Evolutionary conservation across 2,797 vertebrate species (phyloP).

Genomic region (Distichodus sexfasciatus): DNA sequence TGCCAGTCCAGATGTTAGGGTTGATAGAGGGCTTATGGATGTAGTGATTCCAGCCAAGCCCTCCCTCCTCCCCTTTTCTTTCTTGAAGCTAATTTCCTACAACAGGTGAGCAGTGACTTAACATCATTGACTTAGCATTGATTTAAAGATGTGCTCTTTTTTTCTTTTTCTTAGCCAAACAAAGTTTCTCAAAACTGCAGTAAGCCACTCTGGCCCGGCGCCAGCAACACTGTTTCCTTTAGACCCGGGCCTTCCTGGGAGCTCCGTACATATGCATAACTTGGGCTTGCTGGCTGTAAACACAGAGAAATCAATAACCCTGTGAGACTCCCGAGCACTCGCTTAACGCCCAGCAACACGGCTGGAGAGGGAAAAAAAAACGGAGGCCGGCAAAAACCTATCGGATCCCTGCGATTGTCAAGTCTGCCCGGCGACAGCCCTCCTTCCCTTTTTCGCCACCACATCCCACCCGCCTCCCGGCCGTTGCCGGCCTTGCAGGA

Average conservation of each 20-base stretch:
- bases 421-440: constrained; percentile 76
- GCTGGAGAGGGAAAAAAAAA: constrained; percentile 54
- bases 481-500: constrained; percentile 57
- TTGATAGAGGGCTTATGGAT: not conserved
- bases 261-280: constrained; percentile 59
- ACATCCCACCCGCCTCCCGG: constrained; percentile 11
- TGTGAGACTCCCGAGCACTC: constrained; percentile 63
- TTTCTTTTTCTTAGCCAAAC: constrained; percentile 23
- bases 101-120: constrained; percentile 4
- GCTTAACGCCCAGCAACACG: constrained; percentile 65
- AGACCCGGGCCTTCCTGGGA: constrained; percentile 23
- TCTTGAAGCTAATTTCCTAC: not conserved
- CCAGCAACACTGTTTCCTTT: constrained; percentile 13
- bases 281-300: constrained; percentile 59
- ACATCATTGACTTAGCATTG: constrained; percentile 5
- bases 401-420: constrained; percentile 66
- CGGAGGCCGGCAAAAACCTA: constrained; percentile 61
- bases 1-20: not conserved
- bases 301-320: constrained; percentile 72
- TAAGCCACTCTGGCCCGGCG: constrained; percentile 12
- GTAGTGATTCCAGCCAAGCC: not conserved
- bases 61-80: not conserved
- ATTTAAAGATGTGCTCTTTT: constrained; percentile 7
- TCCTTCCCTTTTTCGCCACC: constrained; percentile 46
- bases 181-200: constrained; percentile 6